Percentiles rank a stretch among this genome's conserved stretches.
Evolutionary conservation across 2,113 vertebrate genomes (phyloP).

Genomic region (Tursiops truncatus): DNA sequence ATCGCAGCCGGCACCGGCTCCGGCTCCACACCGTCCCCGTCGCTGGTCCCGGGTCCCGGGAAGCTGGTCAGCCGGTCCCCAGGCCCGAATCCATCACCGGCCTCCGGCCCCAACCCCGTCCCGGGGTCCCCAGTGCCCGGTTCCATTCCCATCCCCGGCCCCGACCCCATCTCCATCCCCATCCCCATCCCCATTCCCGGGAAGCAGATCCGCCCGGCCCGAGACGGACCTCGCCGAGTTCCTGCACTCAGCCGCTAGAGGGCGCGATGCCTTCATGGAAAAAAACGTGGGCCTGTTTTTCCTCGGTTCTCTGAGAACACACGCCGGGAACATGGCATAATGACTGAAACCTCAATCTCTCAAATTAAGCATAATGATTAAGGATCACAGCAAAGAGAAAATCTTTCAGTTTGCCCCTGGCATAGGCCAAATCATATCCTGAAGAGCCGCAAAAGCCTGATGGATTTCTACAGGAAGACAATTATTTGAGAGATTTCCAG

Average conservation of each 20-base stretch:
- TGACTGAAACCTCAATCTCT: slow-evolving; percentile 58
- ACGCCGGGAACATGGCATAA: not conserved
- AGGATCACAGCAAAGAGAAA: slow-evolving; percentile 64
- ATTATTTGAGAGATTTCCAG: slow-evolving; percentile 43
- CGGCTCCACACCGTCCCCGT: not conserved
- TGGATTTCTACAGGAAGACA: slow-evolving; percentile 51
- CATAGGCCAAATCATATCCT: slow-evolving; percentile 47
- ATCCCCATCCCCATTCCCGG: rapidly evolving
- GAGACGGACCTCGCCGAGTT: not conserved
- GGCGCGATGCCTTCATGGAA: slow-evolving; percentile 37
- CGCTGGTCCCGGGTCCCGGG: not conserved
- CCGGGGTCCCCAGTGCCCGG: not conserved
- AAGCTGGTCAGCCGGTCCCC: not conserved
- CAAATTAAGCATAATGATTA: slow-evolving; percentile 71
- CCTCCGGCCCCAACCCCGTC: not conserved
- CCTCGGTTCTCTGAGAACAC: not conserved
- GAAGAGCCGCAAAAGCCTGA: slow-evolving; percentile 50
- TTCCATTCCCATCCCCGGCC: not conserved
- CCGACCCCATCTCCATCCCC: not conserved
- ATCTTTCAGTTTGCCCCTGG: slow-evolving; percentile 55
- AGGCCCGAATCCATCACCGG: not conserved
- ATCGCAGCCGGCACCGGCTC: not conserved
- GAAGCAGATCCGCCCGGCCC: not conserved
- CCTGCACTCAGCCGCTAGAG: slow-evolving; percentile 47
- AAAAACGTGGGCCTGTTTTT: slow-evolving; percentile 36